Conservation (phyloP, 2,888 invertebrate species). For the Dolichopus griseipennis region DNA sequence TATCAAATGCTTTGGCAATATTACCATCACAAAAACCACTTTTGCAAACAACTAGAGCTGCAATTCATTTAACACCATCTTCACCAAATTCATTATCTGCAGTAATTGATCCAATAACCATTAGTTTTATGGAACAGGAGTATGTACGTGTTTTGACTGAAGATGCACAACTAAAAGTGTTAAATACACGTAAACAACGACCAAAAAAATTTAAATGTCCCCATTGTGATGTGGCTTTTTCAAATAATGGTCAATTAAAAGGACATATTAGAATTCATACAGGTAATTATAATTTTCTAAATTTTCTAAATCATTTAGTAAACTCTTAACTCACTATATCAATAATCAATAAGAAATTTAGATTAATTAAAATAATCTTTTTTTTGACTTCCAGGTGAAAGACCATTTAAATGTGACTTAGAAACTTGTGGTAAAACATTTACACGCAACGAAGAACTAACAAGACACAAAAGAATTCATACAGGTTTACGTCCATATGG, state of each 20-base stretch:
- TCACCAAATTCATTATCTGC: slow-evolving; percentile 18
- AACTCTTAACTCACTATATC: neutral
- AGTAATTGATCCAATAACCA: slow-evolving; percentile 35
- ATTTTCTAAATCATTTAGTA: neutral
- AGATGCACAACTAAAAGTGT: slow-evolving; percentile 59
- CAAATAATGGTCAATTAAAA: slow-evolving; percentile 87
- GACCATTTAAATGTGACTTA: slow-evolving; percentile 80
- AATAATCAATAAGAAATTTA: neutral
- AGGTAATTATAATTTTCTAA: slow-evolving; percentile 42
- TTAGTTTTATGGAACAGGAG: slow-evolving; percentile 56
- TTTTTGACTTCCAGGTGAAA: slow-evolving; percentile 53
- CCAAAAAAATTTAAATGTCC: slow-evolving; percentile 89
- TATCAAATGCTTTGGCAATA: neutral
- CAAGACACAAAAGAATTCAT: slow-evolving; percentile 84
- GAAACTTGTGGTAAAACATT: slow-evolving; percentile 82
- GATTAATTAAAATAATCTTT: neutral
- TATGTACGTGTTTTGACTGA: slow-evolving; percentile 61
- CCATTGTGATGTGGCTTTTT: slow-evolving; percentile 81
- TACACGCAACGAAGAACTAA: slow-evolving; percentile 84
- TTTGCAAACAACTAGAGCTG: slow-evolving; percentile 27
- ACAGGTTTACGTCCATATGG: slow-evolving; percentile 78
- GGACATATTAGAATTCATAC: slow-evolving; percentile 89
- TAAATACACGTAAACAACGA: slow-evolving; percentile 63
- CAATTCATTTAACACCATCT: slow-evolving; percentile 27
- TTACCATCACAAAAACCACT: slow-evolving; percentile 20